Evolutionary conservation across 1,140 invertebrate species (phyloP).

Genomic region (Hydropsyche tenuis): DNA sequence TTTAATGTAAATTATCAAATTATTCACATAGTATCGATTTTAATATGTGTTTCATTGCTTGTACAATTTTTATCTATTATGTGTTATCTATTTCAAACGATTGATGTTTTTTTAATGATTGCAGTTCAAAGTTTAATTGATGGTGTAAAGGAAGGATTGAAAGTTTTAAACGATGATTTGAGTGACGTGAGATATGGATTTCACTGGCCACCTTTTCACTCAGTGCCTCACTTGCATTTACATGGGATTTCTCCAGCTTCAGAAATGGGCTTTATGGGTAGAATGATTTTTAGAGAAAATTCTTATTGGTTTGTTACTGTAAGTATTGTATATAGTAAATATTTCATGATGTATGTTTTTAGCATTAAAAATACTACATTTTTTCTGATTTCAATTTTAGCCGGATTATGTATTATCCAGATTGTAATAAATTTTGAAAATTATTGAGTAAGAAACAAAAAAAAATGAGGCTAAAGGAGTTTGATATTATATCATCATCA

Average conservation of each 20-base stretch:
- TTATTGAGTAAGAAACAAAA: not conserved
- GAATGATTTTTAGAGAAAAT: conserved; percentile 75
- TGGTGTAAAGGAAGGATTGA: conserved; percentile 60
- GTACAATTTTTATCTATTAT: conserved; percentile 39
- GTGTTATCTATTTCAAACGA: conserved; percentile 46
- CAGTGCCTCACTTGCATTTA: conserved; percentile 84
- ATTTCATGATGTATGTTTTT: not conserved
- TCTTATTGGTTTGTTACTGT: conserved; percentile 88
- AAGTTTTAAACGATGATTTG: conserved; percentile 58
- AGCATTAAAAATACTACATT: not conserved
- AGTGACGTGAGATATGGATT: conserved; percentile 78
- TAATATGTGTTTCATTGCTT: conserved; percentile 39
- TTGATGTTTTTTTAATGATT: conserved; percentile 44
- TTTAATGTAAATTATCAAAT: too few relatives aligned
- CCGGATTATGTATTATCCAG: conserved; percentile 45
- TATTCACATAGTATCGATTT: too few relatives aligned
- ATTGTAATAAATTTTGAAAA: conserved; percentile 23
- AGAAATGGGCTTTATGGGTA: conserved; percentile 75
- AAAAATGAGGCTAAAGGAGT: too few relatives aligned
- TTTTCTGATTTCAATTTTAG: conserved; percentile 33
- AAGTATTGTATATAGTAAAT: conserved; percentile 55
- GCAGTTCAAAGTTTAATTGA: conserved; percentile 70
- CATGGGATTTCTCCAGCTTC: conserved; percentile 83
- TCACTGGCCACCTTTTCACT: conserved; percentile 90
- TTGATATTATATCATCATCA: too few relatives aligned